Base-by-base conservation (phyloP, 2,113 vertebrate genomes). In the Sitta europaea region DNA sequence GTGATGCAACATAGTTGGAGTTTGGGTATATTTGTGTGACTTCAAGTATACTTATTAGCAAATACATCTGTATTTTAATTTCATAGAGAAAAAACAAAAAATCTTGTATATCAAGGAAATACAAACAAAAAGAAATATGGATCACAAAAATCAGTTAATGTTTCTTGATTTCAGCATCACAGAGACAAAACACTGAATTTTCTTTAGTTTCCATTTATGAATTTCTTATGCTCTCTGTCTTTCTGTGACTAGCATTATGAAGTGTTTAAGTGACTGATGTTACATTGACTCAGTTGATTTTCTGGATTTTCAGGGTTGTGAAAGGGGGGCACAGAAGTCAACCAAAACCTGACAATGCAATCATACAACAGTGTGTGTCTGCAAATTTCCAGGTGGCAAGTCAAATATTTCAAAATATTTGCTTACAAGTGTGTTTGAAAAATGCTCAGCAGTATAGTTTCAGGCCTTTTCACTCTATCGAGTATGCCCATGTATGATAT, bases 201-300 rank as follows among this genome's bases (percentile, higher is more conserved):
- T 45, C 17, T 78, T 94, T 65, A 17, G 48, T 53, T 7, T 88
- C 33, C 21, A 38, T 82, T 92, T 78, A 70, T 65, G 62, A 21
- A 58, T 35, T 58, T 66, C 43, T 50, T 75, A 31, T 31, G 13
- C 25, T 31, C 9, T 40, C 35, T 29, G 15, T 57, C 42, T 48
- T 6, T 20, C 11, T 45, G 50, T 86, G 36, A 71, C 7, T 67
- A n/a, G 24, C 11, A 35, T 78, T 90, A 87, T 35, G 58, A 93
- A 97, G 90, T 61, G 16, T 62, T 88, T 62, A 63, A 54, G 27
- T 66, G 2, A 29, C 28, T 55, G 58, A 11, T 79, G 10, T 86
- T 95, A 50, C 31, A 27, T 96, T 95, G 70, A 92, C 53, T 86
- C 35, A n/a, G 38, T 71, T 92, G 51, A 86, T 95, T 94, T 96